phyloP scores from a whole-genome alignment of 2,888 invertebrate species.

The Nyleta sp. region DNA sequence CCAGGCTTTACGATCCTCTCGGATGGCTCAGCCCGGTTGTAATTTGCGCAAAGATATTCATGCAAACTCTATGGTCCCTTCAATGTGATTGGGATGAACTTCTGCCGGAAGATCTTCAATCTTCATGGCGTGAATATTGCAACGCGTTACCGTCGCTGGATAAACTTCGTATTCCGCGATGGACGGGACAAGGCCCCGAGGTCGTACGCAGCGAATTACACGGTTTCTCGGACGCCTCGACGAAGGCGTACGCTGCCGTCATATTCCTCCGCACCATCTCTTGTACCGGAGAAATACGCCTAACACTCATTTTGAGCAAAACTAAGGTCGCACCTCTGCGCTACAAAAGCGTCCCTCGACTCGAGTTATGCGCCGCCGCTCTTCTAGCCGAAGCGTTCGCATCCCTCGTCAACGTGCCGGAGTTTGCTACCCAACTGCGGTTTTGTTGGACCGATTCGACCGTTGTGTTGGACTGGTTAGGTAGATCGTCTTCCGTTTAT shows the following conservation, averaged over 20 bases:
- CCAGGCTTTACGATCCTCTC: not conserved
- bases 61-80: not conserved
- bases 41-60: not conserved
- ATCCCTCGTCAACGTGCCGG: not conserved
- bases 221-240: slow-evolving; percentile 10
- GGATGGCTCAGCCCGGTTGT: slow-evolving; percentile 12
- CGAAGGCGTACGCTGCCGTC: not conserved
- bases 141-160: not conserved
- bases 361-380: not conserved
- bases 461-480: no score
- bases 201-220: not conserved
- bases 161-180: not conserved
- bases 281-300: not conserved
- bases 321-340: not conserved
- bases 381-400: not conserved
- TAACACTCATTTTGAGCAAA: not conserved
- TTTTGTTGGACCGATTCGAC: not conserved
- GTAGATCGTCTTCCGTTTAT: not conserved
- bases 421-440: not conserved
- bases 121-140: not conserved
- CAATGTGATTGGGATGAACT: not conserved
- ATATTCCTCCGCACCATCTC: not conserved
- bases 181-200: not conserved
- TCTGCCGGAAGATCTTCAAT: not conserved
- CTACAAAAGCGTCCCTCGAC: not conserved